Evolutionary conservation across 30 jellyfish, hydroid and myxozoan genomes (phyloP), one percentile per base, ranked within the genome.

Genomic region (Calvadosia cruxmelitensis): DNA sequence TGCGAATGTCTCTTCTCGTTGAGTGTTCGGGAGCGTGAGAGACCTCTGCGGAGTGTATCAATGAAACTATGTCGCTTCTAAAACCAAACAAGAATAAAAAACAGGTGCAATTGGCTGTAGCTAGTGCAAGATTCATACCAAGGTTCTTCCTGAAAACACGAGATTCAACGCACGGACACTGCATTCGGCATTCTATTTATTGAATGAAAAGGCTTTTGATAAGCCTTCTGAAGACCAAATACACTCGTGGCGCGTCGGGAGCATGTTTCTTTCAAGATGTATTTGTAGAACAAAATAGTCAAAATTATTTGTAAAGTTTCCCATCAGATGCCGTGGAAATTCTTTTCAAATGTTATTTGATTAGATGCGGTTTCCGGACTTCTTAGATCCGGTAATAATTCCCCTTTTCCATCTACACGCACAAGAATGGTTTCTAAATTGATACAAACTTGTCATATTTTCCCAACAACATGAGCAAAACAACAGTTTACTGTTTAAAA

Each of bases 21-120:
- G 57, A 77, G 66, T 27, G 84, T 66, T 63, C 33, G 12, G 10
- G 90, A 77, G 30, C 90, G 50, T 12, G 95, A 81, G 29, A 89
- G 63, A 2, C 94, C 88, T 29, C 82, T 69, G 5, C 86, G 70
- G 51, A 89, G 25, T 15, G 90, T 88, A 51, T 85, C 96, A 78
- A 87, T 87, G 70, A 87, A 75, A 52, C 94, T 89, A 64, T 78
- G 74, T 32, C 95, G 80, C 70, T 89, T 81, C 73, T 72, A 70
- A 62, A 71, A 83, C 66, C 51, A 64, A 1, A 51, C 24, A 76
- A 31, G 3, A 27, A 75, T 10, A 42, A 42, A 10, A 42, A 42
- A 42, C 20, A 42, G 20, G 10, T 5, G 57, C 10, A 42, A 42
- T 42, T 20, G 20, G 20, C 20, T 20, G 57, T n/a, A n/a, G n/a